Evolutionary conservation across 2,888 invertebrate genomes (phyloP), one percentile per base, ranked within the genome.

Genomic region (Aphodius granarius): DNA sequence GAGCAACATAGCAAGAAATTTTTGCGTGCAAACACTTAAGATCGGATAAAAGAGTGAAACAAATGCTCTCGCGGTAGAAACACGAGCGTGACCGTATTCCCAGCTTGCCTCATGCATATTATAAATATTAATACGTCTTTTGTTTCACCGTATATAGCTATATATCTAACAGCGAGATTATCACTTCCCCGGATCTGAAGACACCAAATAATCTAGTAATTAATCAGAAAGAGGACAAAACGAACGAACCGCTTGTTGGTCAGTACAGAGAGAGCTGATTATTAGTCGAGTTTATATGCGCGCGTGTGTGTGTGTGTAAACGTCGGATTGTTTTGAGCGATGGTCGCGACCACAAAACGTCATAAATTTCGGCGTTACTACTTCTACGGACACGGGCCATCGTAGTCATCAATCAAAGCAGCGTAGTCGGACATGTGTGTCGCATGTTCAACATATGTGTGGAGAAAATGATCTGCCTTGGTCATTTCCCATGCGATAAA

Each of bases 381-480:
- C 43, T 43, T 43, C 43, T 43, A 43, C 43, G 81, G 83, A 82
- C 84, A 83, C 83, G 83, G 84, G 84, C 84, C 84, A 84, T 80
- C 81, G 83, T 80, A 80, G 82, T 83, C 83, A 84, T 84, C 84
- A 83, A 85, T 85, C 83, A 85, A 80, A 80, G 66, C 66, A 63
- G 43, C 43, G 72, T 62, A 72, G 73, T 66, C 71, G 73, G 72
- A 78, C 75, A 78, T 78, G 78, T 75, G 75, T 75, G 74, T 71
- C 84, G 84, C 82, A 80, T 84, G 84, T 80, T 78, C 76, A 79
- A 80, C 84, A 84, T 78, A 81, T 84, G 84, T 81, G 75, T 72
- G 43, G 43, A 43, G 43, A 43, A 13, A 43, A 43, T 43, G 43
- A 43, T 43, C 43, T 43, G 43, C 43, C 43, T 78, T 78, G 43